Evolutionary conservation across 2,888 invertebrate species (phyloP).

Genomic region (Ormyrus nitidulus): DNA sequence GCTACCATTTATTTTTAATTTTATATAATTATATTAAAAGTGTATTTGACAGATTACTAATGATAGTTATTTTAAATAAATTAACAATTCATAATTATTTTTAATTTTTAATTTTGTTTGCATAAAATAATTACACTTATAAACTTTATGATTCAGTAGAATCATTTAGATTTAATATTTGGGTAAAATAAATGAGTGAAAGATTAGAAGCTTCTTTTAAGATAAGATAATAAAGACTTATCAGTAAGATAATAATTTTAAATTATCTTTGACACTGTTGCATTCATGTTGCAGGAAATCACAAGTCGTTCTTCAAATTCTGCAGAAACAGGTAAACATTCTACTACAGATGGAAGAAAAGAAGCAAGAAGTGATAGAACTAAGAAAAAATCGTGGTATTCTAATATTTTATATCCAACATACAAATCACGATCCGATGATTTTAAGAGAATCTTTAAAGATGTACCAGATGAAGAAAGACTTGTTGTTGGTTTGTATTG

Average conservation of each 20-base stretch:
- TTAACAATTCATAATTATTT: too few species aligned
- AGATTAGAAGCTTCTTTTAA: conserved; percentile 26
- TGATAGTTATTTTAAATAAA: too few species aligned
- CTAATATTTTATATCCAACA: conserved; percentile 90
- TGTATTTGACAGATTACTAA: too few species aligned
- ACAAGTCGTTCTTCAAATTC: conserved; percentile 73
- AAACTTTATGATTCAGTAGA: conserved; percentile 10
- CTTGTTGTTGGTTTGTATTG: conserved; percentile 88
- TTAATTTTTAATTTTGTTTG: neutral
- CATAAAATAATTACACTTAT: neutral
- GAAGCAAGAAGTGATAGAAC: conserved; percentile 78
- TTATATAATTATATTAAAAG: too few species aligned
- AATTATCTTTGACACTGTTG: conserved; percentile 31
- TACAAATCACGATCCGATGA: conserved; percentile 96
- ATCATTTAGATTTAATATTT: conserved; percentile 3
- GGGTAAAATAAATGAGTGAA: conserved; percentile 26
- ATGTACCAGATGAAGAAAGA: conserved; percentile 92
- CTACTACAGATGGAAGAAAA: conserved; percentile 67
- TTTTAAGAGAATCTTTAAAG: conserved; percentile 94
- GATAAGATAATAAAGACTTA: conserved; percentile 44
- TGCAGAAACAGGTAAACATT: conserved; percentile 66
- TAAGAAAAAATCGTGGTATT: conserved; percentile 89
- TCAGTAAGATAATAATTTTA: conserved; percentile 40
- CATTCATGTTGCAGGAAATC: conserved; percentile 64
- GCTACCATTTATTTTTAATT: too few species aligned